A percentile compares a stretch with the other conserved stretches of the same genome.
Evolutionary conservation across 2,888 invertebrate species (phyloP).

Genomic region (Zonitis immaculata): DNA sequence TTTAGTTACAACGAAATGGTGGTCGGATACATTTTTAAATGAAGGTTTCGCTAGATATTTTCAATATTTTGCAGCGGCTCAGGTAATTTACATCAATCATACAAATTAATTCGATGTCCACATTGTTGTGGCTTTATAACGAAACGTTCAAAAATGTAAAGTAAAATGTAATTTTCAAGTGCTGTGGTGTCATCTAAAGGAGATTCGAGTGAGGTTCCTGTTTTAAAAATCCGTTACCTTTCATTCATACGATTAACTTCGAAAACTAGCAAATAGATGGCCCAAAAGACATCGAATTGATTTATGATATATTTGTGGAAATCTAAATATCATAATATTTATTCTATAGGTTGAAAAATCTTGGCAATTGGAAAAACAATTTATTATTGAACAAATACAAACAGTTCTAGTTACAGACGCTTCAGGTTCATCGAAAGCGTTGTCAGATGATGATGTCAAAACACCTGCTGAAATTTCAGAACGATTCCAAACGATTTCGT

Average conservation of each 20-base stretch:
- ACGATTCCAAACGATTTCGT: slow-evolving; percentile 58
- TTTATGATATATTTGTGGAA: too few species aligned
- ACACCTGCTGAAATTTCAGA: slow-evolving; percentile 52
- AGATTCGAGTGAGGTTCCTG: too few species aligned
- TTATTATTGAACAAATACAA: slow-evolving; percentile 26
- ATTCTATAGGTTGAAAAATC: slow-evolving; percentile 10
- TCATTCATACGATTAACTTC: too few species aligned
- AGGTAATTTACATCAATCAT: too few species aligned
- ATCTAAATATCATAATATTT: background rate
- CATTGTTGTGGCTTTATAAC: too few species aligned
- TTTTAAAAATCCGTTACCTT: too few species aligned
- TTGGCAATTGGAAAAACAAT: slow-evolving; percentile 29
- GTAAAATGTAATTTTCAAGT: too few species aligned
- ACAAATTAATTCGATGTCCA: too few species aligned
- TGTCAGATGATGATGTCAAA: slow-evolving; percentile 50
- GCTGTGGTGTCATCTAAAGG: too few species aligned
- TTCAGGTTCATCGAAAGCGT: slow-evolving; percentile 36
- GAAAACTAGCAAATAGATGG: too few species aligned
- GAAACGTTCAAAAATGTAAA: too few species aligned
- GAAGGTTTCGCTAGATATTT: slow-evolving; percentile 73
- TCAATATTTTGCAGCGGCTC: slow-evolving; percentile 56
- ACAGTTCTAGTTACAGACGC: slow-evolving; percentile 22
- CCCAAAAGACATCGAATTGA: too few species aligned
- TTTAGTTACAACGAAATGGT: slow-evolving; percentile 69
- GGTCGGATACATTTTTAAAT: slow-evolving; percentile 70